A percentile compares a stretch with the other conserved stretches of the same genome.
Conservation (phyloP, 2,888 invertebrate species). For the Yponomeuta malinellus region DNA sequence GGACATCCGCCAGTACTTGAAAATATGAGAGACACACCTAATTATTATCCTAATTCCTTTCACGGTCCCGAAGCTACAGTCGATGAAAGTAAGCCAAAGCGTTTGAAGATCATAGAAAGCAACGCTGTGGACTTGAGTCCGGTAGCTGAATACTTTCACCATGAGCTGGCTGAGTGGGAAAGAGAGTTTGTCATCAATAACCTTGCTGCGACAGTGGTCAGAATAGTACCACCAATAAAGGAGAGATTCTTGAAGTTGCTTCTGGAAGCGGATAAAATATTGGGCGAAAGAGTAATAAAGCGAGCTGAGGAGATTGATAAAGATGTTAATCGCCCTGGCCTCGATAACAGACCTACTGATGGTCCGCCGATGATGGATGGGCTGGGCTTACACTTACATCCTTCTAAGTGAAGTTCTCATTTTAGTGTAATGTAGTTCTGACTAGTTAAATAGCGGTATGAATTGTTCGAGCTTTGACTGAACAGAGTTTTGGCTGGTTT, state of each 20-base stretch:
- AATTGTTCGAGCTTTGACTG: no score
- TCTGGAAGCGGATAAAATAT: conserved; percentile 81
- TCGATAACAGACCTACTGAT: no score
- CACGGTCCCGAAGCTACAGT: conserved; percentile 77
- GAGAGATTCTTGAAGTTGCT: conserved; percentile 86
- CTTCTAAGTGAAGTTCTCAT: no score
- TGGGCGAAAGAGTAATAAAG: conserved; percentile 79
- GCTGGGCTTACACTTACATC: no score
- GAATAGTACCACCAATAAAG: conserved; percentile 74
- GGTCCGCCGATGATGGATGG: no score
- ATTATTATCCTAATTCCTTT: conserved; percentile 94
- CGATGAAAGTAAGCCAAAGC: conserved; percentile 15
- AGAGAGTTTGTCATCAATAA: conserved; percentile 27
- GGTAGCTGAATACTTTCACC: conserved; percentile 81
- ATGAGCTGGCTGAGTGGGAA: conserved; percentile 73
- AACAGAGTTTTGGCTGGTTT: no score
- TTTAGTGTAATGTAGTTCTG: no score
- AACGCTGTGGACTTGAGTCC: conserved; percentile 56
- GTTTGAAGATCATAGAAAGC: conserved; percentile 8
- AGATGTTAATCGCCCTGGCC: background rate
- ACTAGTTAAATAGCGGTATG: no score
- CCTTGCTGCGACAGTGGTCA: conserved; percentile 22
- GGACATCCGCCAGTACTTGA: conserved; percentile 80
- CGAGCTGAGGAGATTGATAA: background rate
- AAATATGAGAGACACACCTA: conserved; percentile 89